A percentile compares a stretch with the other conserved stretches of the same genome.
Evolutionary conservation across 2,797 vertebrate genomes (phyloP).

Genomic region (Molossus molossus): DNA sequence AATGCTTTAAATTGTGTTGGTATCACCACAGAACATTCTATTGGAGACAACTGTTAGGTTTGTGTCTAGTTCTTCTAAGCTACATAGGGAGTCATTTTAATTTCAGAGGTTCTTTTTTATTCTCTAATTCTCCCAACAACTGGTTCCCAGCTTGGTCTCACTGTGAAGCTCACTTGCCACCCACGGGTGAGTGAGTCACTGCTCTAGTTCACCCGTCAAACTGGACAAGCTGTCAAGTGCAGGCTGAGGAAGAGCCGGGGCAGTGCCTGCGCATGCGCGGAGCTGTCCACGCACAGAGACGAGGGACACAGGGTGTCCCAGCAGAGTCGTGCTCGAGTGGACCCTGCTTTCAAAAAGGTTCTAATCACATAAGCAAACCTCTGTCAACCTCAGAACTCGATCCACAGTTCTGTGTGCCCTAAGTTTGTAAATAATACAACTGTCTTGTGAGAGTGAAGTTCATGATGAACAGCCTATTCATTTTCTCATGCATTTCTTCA

Average conservation of each 20-base stretch:
- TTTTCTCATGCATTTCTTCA: neutral
- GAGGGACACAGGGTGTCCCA: rapidly evolving
- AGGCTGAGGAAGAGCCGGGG: neutral
- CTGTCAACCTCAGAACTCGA: neutral
- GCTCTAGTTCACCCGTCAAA: neutral
- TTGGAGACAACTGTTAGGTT: neutral
- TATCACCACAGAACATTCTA: neutral
- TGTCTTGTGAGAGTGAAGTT: neutral
- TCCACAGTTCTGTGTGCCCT: neutral
- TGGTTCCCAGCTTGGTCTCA: neutral
- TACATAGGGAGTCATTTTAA: neutral
- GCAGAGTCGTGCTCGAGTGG: neutral
- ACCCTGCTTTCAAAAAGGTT: neutral
- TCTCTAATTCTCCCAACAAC: conserved; percentile 5
- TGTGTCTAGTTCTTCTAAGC: neutral
- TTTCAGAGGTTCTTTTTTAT: neutral
- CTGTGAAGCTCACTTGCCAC: neutral
- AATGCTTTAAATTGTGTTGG: conserved; percentile 48
- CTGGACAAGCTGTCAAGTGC: too few species aligned
- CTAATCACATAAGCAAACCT: conserved; percentile 37
- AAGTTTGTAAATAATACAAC: neutral
- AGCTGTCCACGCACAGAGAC: neutral
- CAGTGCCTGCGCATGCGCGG: too few species aligned
- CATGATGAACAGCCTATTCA: neutral
- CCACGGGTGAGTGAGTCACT: neutral